Evolutionary conservation across 2,888 invertebrate genomes (phyloP).

Genomic region (Gasteruption jaculator): DNA sequence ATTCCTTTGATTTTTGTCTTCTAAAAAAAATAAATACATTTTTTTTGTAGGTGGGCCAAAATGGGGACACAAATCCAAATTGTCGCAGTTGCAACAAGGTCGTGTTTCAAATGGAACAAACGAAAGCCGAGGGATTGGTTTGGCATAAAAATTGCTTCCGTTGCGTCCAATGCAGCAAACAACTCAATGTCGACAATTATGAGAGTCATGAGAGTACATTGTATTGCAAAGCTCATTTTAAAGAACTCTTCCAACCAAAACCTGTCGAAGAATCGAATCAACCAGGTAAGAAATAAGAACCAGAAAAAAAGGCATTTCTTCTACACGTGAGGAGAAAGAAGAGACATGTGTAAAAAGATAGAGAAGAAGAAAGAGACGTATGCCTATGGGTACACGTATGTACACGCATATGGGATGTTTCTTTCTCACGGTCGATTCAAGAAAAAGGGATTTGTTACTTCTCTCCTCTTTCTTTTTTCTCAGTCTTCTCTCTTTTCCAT

Average conservation of each 20-base stretch:
- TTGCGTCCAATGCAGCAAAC: conserved; percentile 88
- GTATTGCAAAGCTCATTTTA: conserved; percentile 92
- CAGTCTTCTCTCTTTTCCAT: too few relatives aligned
- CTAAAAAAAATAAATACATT: too few relatives aligned
- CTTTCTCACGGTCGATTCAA: too few relatives aligned
- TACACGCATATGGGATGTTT: too few relatives aligned
- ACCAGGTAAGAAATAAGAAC: conserved; percentile 63
- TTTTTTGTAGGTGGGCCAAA: conserved; percentile 43
- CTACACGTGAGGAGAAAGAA: not conserved
- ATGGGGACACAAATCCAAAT: conserved; percentile 59
- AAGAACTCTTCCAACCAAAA: conserved; percentile 87
- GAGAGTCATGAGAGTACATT: conserved; percentile 85
- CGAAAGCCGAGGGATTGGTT: conserved; percentile 84
- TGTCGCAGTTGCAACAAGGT: conserved; percentile 84
- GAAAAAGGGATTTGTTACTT: too few relatives aligned
- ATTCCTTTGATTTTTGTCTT: not conserved
- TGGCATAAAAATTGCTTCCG: conserved; percentile 96
- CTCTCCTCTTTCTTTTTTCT: too few relatives aligned
- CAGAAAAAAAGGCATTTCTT: not conserved
- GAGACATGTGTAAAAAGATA: too few relatives aligned
- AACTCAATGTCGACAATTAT: conserved; percentile 89
- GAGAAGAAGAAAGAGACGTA: too few relatives aligned
- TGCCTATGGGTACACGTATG: too few relatives aligned
- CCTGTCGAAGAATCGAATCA: conserved; percentile 71
- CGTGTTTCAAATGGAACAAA: conserved; percentile 95